A percentile compares a stretch with the other conserved stretches of the same genome.
Evolutionary conservation across 2,113 vertebrate genomes (phyloP).

Genomic region (Menura novaehollandiae): DNA sequence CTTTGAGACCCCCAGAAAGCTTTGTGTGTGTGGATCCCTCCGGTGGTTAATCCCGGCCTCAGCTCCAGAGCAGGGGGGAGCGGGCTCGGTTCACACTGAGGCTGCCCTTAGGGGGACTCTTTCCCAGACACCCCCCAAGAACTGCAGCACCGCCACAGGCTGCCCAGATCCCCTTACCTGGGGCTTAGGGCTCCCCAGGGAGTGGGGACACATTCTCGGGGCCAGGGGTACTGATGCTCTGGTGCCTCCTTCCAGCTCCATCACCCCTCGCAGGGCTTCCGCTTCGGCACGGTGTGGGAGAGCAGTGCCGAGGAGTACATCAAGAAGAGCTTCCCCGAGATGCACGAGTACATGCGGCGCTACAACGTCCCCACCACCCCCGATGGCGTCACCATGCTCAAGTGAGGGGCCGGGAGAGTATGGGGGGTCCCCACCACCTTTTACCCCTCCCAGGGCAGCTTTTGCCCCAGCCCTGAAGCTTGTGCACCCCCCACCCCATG

Average conservation of each 20-base stretch:
- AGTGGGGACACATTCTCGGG: neutral
- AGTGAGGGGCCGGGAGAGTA: constrained; percentile 70
- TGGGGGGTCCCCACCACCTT: accelerated
- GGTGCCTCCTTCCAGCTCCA: constrained; percentile 79
- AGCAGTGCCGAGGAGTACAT: constrained; percentile 94
- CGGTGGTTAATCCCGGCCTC: neutral
- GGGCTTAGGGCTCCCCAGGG: neutral
- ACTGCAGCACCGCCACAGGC: neutral
- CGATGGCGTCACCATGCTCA: constrained; percentile 83
- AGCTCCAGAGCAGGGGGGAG: neutral
- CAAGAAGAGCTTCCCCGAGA: constrained; percentile 90
- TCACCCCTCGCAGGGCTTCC: constrained; percentile 86
- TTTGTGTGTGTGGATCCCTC: neutral
- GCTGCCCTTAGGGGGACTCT: neutral
- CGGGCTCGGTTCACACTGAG: accelerated
- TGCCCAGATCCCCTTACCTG: neutral
- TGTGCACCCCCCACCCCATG: accelerated
- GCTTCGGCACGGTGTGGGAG: constrained; percentile 88
- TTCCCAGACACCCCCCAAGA: neutral
- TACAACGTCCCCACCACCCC: constrained; percentile 88
- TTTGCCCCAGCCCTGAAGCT: neutral
- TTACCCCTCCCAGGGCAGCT: neutral
- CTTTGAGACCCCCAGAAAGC: neutral
- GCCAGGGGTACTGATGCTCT: neutral
- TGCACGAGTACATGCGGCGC: constrained; percentile 85